Percentiles rank a stretch among this genome's conserved stretches.
phyloP scores from a whole-genome alignment of 2,113 vertebrate species.

The Perca flavescens region DNA sequence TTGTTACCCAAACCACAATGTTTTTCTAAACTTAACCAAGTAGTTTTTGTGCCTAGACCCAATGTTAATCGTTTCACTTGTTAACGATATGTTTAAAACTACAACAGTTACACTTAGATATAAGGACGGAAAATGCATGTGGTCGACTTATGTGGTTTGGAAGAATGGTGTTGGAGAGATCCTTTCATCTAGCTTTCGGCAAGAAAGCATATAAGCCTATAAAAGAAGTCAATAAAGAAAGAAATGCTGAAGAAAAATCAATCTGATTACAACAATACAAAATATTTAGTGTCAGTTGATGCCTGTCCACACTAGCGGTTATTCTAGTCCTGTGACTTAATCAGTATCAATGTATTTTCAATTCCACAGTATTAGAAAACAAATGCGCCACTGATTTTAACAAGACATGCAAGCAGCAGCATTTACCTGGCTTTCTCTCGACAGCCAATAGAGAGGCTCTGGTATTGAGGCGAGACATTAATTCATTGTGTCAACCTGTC shows the following conservation, averaged over 20 bases:
- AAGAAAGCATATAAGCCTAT: not conserved
- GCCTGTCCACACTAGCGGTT: not conserved
- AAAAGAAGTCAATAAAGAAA: not conserved
- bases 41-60: too few species aligned
- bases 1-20: too few species aligned
- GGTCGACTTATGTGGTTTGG: too few species aligned
- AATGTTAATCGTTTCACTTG: too few species aligned
- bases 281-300: conserved; percentile 9
- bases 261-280: not conserved
- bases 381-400: conserved; percentile 79
- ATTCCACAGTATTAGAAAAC: conserved; percentile 65
- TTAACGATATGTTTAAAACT: too few species aligned
- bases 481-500: conserved; percentile 86
- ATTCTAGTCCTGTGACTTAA: conserved; percentile 46
- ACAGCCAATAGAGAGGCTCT: conserved; percentile 79
- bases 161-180: not conserved
- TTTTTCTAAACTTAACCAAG: too few species aligned
- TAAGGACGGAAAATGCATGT: too few species aligned
- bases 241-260: not conserved
- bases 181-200: not conserved
- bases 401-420: conserved; percentile 74
- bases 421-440: conserved; percentile 79
- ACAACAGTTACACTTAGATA: too few species aligned
- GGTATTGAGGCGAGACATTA: conserved; percentile 85
- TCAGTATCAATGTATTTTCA: conserved; percentile 69